Evolutionary conservation across 2,888 invertebrate species (phyloP), one percentile per base, ranked within the genome.

Genomic region (Stictocephala bisonia): DNA sequence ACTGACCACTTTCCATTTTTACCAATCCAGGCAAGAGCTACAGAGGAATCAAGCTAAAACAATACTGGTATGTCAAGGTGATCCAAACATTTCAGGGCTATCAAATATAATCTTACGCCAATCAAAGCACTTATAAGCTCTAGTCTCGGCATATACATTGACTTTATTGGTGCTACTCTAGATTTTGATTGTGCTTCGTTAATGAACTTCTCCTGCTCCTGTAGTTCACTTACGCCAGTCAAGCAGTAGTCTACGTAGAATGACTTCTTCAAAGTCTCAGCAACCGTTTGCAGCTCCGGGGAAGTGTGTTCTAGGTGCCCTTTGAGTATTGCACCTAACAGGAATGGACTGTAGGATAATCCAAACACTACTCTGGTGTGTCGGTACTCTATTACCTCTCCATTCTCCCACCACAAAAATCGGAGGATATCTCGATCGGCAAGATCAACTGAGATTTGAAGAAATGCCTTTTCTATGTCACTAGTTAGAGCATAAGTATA

Each of bases 121-220:
- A n/a, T n/a, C n/a, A n/a, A n/a, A n/a, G n/a, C n/a, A n/a, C n/a
- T 79, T 80, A 81, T 3, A 77, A 81, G 71, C 71, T 82, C 80
- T 11, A 82, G 56, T 15, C 81, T 70, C 1, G 81, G 80, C 27
- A 81, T 81, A 0, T 79, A 79, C n/a, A 75, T 71, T 13, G 51
- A 3, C 18, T 68, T 68, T 3, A 76, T 26, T 0, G 80, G 79
- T 18, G 80, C 77, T 18, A 82, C 78, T 75, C 81, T 77, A 20
- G 79, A 26, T 72, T 79, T 79, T 3, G 80, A 79, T 15, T 27
- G 22, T 22, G 71, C 53, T 58, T 53, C 27, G 27, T 68, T n/a
- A 15, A 35, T 56, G 15, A 71, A 66, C 7, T 1, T 9, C n/a
- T 18, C 35, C 3, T 15, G 20, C 20, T 70, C 64, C 11, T 26